Evolutionary conservation across 2,797 vertebrate species (phyloP), one percentile per base, ranked within the genome.

Genomic region (Phalanger gymnotis): DNA sequence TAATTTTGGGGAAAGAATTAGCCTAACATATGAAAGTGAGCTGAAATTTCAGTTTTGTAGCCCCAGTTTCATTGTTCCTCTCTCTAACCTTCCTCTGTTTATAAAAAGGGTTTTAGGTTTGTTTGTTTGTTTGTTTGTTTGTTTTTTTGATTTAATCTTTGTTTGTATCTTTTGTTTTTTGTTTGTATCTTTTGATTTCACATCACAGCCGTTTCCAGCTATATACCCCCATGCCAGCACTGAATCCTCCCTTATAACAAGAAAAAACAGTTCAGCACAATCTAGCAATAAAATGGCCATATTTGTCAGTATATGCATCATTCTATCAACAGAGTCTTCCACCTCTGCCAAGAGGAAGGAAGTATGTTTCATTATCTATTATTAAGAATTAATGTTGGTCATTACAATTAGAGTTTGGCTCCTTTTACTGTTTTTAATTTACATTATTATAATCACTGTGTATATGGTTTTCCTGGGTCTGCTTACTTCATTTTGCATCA

Each of bases 1-100:
- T 4, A 87, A 91, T 73, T 92, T 53, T n/a, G 51, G 11, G 1
- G 53, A 30, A 4, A 4, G 6, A 22, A 51, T 55, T 54, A 87
- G 6, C 6, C 4, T 30, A 90, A 81, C 0, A 57, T 90, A 95
- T 90, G 9, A 92, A 93, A 95, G 2, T 91, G 12, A 92, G 34
- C 40, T 95, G 56, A 34, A 93, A 94, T 95, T 61, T 30, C n/a
- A 90, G 19, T 92, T 91, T 93, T 89, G 56, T 54, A 89, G 53
- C 10, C 58, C 12, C 52, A 25, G 11, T 91, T 95, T 92, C 40
- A 27, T 47, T 47, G 3, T 87, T 87, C 40, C 73, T 87, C 40
- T 81, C 73, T 87, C 40, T 87, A 27, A 27, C 40, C 40, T 87
- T 87, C 6, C n/a, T 47, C n/a, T 87, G 25, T 87, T 51, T 87